A percentile compares a stretch with the other conserved stretches of the same genome.
phyloP scores from a whole-genome alignment of 2,113 vertebrate genomes.

The Anoplopoma fimbria region DNA sequence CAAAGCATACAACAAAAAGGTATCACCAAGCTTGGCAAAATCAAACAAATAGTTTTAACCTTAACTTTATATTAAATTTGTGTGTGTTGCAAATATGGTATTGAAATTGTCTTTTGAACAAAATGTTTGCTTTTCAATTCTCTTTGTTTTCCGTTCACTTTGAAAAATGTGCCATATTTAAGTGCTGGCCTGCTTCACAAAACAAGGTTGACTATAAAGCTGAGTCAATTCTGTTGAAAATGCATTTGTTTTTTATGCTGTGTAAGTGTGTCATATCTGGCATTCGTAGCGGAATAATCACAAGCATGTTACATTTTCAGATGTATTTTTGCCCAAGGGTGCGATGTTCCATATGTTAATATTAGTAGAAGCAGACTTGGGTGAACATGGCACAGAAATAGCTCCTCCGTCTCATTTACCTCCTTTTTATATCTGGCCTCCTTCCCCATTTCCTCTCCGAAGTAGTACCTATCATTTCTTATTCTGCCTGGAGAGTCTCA shows the following conservation, averaged over 20 bases:
- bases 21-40: not conserved
- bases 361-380: conserved; percentile 56
- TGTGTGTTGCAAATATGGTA: not conserved
- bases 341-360: conserved; percentile 60
- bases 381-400: conserved; percentile 66
- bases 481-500: conserved; percentile 64
- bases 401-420: conserved; percentile 54
- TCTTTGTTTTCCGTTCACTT: not conserved
- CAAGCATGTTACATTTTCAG: conserved; percentile 37
- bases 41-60: not conserved
- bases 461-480: conserved; percentile 71
- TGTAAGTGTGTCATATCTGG: conserved; percentile 28
- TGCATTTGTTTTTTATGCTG: conserved; percentile 23
- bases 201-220: not conserved
- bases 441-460: conserved; percentile 73
- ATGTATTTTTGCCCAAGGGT: conserved; percentile 39
- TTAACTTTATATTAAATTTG: not conserved
- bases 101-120: not conserved
- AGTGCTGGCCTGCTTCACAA: not conserved
- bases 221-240: conserved; percentile 54
- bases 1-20: not conserved
- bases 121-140: not conserved
- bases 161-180: not conserved
- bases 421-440: conserved; percentile 77
- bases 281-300: conserved; percentile 45